Base-by-base conservation (phyloP, 2,797 vertebrate species). In the Craterocephalus amniculus region DNA sequence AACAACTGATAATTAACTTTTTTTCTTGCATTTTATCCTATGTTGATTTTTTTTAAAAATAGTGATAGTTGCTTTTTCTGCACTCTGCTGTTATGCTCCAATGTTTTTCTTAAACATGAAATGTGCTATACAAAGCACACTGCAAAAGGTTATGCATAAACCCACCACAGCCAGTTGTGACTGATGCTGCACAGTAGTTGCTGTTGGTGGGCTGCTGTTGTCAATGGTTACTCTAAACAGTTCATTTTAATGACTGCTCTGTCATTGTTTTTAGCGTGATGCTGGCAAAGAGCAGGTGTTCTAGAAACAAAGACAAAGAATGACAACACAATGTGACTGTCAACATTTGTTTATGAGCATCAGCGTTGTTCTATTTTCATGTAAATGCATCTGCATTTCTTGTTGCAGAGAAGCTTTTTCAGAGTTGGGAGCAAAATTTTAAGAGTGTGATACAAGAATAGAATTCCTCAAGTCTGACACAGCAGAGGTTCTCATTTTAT, bases 151-250 rank as follows among this genome's bases (percentile, higher is more conserved):
- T 60, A 65, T 52, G 22, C 35, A 74, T 71, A 74, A 75, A 69
- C 18, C 57, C 54, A 24, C 57, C 22, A 52, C 38, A 67, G 35
- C 58, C 75, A 67, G 20, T 70, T 85, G 80, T 84, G 69, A 68
- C 79, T 22, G 51, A 48, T 81, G 13, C 63, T 66, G 71, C 58
- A 66, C 69, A 63, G 70, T 63, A 67, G 68, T 84, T 63, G 67
- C 65, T 71, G 63, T 45, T 67, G 81, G 74, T 85, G 76, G 64
- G 74, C 73, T 85, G 70, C 78, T 58, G 45, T 79, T 87, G 81
- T 81, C 87, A 84, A 82, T 86, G 87, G 87, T 86, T 83, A 90
- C 85, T 60, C 67, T 72, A 58, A 83, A 82, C 34, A 60, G 38
- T 79, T 63, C 58, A 67, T 83, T 70, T 69, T 65, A 36, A 65